Evolutionary conservation across 2,113 vertebrate species (phyloP).

Genomic region (Cyprinodon brontotheroides): DNA sequence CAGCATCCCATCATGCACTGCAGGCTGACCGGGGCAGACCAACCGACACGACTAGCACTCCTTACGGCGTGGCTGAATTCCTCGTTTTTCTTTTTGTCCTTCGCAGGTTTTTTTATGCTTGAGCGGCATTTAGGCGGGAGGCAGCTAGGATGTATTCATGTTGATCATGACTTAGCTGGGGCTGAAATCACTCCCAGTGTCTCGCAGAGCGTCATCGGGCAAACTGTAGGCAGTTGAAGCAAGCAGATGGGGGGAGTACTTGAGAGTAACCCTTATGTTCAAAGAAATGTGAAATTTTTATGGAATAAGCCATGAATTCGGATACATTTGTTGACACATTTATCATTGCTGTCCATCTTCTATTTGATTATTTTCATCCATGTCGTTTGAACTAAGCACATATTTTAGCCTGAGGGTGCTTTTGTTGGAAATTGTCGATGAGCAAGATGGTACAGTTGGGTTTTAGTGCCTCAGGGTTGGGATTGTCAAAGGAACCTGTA

Average conservation of each 20-base stretch:
- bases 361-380: conserved; percentile 16
- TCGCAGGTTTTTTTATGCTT: conserved; percentile 47
- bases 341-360: conserved; percentile 8
- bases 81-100: conserved; percentile 34
- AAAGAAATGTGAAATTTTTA: conserved; percentile 11
- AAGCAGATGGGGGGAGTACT: conserved; percentile 6
- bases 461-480: conserved; percentile 6
- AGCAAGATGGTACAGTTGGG: conserved; percentile 3
- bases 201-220: conserved; percentile 10
- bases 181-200: not conserved
- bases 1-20: conserved; percentile 52
- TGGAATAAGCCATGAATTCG: conserved; percentile 55
- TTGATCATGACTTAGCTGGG: conserved; percentile 45
- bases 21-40: conserved; percentile 33
- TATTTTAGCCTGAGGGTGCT: conserved; percentile 15
- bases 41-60: conserved; percentile 29
- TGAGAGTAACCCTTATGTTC: not conserved
- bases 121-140: conserved; percentile 28
- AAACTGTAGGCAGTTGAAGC: conserved; percentile 4
- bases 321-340: conserved; percentile 18
- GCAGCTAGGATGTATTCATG: conserved; percentile 43
- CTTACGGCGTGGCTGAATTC: conserved; percentile 21
- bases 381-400: conserved; percentile 26
- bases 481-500: conserved; percentile 30
- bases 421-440: conserved; percentile 5